Evolutionary conservation across 2,888 invertebrate genomes (phyloP), one percentile per base, ranked within the genome.

Genomic region (Noctua janthe): DNA sequence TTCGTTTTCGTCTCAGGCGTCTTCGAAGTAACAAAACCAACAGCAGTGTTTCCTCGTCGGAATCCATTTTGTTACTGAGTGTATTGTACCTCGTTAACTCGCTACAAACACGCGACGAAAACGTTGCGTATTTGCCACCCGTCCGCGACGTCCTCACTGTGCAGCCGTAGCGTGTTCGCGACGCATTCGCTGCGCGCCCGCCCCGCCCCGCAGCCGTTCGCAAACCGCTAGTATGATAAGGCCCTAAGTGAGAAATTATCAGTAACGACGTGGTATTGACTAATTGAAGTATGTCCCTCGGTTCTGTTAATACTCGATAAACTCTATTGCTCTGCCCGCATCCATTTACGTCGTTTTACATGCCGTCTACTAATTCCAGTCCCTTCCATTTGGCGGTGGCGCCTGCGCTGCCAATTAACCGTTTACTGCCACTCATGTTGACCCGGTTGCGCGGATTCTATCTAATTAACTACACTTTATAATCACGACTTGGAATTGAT

Each of bases 341-440:
- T 88, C 78, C 80, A 86, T 89, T 87, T 83, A 82, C 70, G 85
- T 79, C 78, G 79, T 86, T 88, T 88, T 90, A 92, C 90, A 91
- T 88, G 91, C 88, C 87, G 86, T 91, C 91, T 89, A 90, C 83
- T 88, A 85, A 88, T 90, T 89, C 89, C 87, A 91, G 88, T 87
- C 88, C 84, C 87, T 87, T 90, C 88, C 88, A 92, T 93, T 92
- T 92, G 89, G 81, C 76, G 84, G 85, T 90, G 92, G 91, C 93
- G 93, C 92, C 92, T 92, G 90, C 86, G 81, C 82, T 81, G 87
- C 89, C 93, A 93, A 94, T 94, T 93, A 94, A 92, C 90, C 89
- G 92, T 93, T 94, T 91, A 93, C 91, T 92, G 90, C 91, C 93
- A 93, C 93, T 94, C 91, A 89, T 85, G 88, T 89, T 93, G 94